Evolutionary conservation across 2,888 invertebrate species (phyloP).

Genomic region (Drosophila merina): DNA sequence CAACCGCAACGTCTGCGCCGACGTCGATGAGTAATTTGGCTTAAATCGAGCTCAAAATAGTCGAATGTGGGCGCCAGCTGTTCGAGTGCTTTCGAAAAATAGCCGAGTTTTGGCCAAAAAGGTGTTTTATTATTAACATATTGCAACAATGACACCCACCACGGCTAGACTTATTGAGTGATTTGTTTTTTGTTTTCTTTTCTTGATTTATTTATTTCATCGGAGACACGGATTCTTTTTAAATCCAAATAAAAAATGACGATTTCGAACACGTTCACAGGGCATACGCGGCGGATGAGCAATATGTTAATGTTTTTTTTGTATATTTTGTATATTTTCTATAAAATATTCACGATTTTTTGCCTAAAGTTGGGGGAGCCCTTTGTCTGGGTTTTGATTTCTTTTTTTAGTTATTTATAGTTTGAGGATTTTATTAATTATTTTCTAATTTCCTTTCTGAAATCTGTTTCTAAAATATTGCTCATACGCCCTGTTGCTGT

Average conservation of each 20-base stretch:
- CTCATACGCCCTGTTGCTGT: constrained; percentile 2
- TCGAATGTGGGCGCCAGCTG: constrained; percentile 32
- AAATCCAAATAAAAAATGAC: constrained; percentile 6
- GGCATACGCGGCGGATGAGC: constrained; percentile 21
- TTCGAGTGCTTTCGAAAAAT: constrained; percentile 25
- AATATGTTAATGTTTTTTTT: constrained; percentile 6
- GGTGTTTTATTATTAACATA: constrained; percentile 34
- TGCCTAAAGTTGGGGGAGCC: background rate
- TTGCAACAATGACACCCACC: constrained; percentile 53
- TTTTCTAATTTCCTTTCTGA: background rate
- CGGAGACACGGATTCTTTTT: constrained; percentile 13
- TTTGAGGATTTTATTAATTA: background rate
- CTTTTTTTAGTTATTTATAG: background rate
- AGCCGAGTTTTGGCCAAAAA: background rate
- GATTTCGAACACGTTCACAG: constrained; percentile 16
- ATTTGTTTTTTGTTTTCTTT: constrained; percentile 29
- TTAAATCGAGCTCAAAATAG: background rate
- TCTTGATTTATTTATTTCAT: background rate
- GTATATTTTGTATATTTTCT: too few relatives aligned
- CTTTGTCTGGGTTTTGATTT: background rate
- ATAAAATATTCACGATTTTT: background rate
- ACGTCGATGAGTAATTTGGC: constrained; percentile 45
- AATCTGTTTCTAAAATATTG: background rate
- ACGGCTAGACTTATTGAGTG: constrained; percentile 15
- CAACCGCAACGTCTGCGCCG: constrained; percentile 65